A percentile compares a stretch with the other conserved stretches of the same genome.
Conservation (phyloP, 1,140 invertebrate species). For the Matsumurasca onukii region DNA sequence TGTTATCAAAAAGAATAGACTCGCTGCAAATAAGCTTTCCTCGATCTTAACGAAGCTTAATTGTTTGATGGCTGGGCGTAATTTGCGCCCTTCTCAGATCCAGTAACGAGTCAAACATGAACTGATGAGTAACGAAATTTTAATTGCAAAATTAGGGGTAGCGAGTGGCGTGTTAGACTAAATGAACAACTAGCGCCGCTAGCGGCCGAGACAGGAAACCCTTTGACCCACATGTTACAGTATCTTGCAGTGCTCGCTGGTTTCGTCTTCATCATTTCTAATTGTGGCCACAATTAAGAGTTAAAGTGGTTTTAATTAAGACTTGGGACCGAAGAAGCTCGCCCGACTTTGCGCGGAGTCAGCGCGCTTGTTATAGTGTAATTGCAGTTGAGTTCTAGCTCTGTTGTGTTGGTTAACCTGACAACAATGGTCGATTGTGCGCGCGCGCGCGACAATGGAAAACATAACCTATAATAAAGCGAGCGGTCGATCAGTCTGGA, state of each 20-base stretch:
- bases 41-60: slow-evolving; percentile 13
- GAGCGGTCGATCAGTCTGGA: slow-evolving; percentile 2
- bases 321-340: slow-evolving; percentile 13
- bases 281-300: slow-evolving; percentile 26
- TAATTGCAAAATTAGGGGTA: not conserved
- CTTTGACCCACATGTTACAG: slow-evolving; percentile 3
- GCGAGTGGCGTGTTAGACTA: not conserved
- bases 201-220: not conserved
- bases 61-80: slow-evolving; percentile 8
- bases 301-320: slow-evolving; percentile 27
- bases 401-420: slow-evolving; percentile 12
- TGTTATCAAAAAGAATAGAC: too few species aligned
- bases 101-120: slow-evolving; percentile 2
- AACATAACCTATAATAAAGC: slow-evolving; percentile 26
- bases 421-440: slow-evolving; percentile 17
- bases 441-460: slow-evolving; percentile 21
- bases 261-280: slow-evolving; percentile 20
- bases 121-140: not conserved
- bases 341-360: too few species aligned
- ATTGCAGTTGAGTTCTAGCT: not conserved
- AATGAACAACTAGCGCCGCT: not conserved
- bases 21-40: too few species aligned
- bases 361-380: slow-evolving; percentile 8
- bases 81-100: not conserved
- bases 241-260: not conserved